Evolutionary conservation across 2,888 invertebrate species (phyloP).

Genomic region (Petrolisthes manimaculis): DNA sequence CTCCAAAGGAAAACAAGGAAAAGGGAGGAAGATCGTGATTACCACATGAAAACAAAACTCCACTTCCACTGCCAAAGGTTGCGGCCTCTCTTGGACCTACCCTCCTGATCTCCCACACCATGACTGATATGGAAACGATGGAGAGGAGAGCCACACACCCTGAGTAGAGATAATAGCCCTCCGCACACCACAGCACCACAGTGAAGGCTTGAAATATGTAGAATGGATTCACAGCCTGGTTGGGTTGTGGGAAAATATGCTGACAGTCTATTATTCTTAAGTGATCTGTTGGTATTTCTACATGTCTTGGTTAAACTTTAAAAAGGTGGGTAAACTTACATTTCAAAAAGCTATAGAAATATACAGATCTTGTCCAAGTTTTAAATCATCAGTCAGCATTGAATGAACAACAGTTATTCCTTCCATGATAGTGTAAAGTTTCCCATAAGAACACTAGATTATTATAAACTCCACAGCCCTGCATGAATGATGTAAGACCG

Average conservation of each 20-base stretch:
- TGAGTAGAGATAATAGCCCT: conserved; percentile 71
- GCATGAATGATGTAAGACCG: too few species aligned
- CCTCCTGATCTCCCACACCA: conserved; percentile 68
- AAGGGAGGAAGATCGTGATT: not conserved
- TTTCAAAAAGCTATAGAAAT: not conserved
- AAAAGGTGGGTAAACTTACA: not conserved
- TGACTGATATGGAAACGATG: conserved; percentile 68
- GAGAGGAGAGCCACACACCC: conserved; percentile 70
- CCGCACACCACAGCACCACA: conserved; percentile 71
- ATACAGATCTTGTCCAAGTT: too few species aligned
- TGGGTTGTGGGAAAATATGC: not conserved
- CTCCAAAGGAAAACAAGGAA: not conserved
- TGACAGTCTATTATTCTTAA: not conserved
- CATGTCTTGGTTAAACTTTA: not conserved
- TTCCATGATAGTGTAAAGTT: too few species aligned
- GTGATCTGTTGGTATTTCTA: not conserved
- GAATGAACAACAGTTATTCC: too few species aligned
- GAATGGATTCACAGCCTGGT: conserved; percentile 72
- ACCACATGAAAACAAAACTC: not conserved
- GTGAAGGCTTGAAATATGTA: conserved; percentile 73
- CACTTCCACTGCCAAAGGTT: not conserved
- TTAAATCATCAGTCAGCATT: too few species aligned
- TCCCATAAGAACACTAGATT: too few species aligned
- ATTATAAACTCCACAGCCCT: too few species aligned
- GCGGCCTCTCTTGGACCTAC: conserved; percentile 66